Base-by-base conservation (phyloP, 2,888 invertebrate species). In the Drosophila sordidula region DNA sequence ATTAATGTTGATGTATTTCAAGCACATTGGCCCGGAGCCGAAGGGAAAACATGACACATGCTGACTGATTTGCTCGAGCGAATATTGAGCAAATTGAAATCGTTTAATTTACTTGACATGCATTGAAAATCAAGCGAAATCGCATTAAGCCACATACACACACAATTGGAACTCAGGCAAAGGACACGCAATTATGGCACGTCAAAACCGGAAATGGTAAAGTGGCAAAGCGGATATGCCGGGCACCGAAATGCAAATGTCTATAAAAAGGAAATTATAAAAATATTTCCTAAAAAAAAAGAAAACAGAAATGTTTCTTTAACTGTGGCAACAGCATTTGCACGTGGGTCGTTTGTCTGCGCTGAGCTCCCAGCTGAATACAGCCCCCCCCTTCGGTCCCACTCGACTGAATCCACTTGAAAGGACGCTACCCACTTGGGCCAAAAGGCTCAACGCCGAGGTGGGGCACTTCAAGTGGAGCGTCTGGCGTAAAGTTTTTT, bases 161-260 rank as follows among this genome's bases (percentile, higher is more conserved):
- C 18, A 51, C 51, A 73, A 45, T 61, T 34, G 63, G 49, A 42
- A 69, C 29, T 16, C 55, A 39, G 45, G 49, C 45, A 54, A 42
- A 58, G 57, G 52, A 73, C 67, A 26, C 56, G 63, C 74, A 73
- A 73, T 73, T 74, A 68, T 68, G 63, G 68, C 45, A 72, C 67
- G 77, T 86, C 80, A 86, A 55, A 59, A 69, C 67, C 86, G 78
- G 86, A 82, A 86, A 80, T 73, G 78, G 75, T 72, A 78, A 83
- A 86, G 75, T 86, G 82, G 75, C 78, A 86, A 77, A 78, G 63
- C 86, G 83, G 82, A 78, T 85, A 77, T 82, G 76, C 66, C 80
- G 70, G 67, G 51, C 66, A 81, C 42, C 73, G 63, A 79, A 70
- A 86, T 82, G 83, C 68, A 82, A 83, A 82, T 82, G 77, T 77